A percentile compares a stretch with the other conserved stretches of the same genome.
phyloP scores from a whole-genome alignment of 2,113 vertebrate genomes.

The Pygoscelis adeliae region DNA sequence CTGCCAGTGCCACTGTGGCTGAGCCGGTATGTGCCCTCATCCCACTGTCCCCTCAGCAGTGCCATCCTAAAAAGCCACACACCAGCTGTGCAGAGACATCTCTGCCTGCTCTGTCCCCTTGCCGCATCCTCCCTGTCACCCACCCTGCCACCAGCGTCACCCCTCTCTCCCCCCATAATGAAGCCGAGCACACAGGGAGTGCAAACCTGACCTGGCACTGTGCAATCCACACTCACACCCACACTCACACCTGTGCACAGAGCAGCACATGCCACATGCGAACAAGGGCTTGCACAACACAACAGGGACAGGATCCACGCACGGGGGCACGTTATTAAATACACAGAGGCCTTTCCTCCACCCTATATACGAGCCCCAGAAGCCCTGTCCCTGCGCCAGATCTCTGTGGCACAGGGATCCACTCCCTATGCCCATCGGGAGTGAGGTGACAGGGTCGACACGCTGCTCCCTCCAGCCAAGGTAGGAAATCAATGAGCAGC shows the following conservation, averaged over 20 bases:
- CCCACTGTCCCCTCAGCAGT: neutral
- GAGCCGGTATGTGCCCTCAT: fast-evolving
- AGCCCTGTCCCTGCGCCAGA: fast-evolving
- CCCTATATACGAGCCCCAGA: fast-evolving
- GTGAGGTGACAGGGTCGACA: neutral
- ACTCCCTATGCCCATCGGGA: neutral
- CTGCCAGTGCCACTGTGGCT: neutral
- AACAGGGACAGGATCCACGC: neutral
- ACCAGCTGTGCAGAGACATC: fast-evolving
- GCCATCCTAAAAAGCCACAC: neutral
- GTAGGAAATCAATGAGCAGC: neutral
- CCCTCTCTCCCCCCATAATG: fast-evolving
- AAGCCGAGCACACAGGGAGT: fast-evolving
- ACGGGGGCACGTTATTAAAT: neutral
- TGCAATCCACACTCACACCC: neutral
- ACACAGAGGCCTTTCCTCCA: neutral
- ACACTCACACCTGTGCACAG: fast-evolving
- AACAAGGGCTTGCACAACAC: neutral
- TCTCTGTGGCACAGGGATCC: neutral
- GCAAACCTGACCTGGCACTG: fast-evolving
- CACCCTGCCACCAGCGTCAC: neutral
- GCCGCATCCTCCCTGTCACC: neutral
- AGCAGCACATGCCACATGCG: fast-evolving
- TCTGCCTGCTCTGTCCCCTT: neutral
- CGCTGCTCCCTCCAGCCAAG: neutral